Conservation (phyloP, 2,888 invertebrate genomes). For the Ypsolopha sequella region DNA sequence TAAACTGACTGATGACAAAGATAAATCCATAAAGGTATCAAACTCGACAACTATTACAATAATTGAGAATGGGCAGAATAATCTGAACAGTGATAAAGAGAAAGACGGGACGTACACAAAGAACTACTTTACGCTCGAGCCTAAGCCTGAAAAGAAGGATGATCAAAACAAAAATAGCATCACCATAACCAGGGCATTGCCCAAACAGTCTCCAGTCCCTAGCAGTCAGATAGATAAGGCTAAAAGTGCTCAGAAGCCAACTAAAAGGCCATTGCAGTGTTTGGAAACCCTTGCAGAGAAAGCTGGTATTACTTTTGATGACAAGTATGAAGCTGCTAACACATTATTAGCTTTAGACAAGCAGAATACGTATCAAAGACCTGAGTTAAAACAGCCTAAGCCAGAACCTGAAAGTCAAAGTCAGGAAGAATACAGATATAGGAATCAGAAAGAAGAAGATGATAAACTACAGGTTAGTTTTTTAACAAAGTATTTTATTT, state of each 20-base stretch:
- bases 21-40: slow-evolving; percentile 53
- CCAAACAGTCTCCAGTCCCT: slow-evolving; percentile 42
- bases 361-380: slow-evolving; percentile 60
- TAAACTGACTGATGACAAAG: slow-evolving; percentile 52
- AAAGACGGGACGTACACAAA: slow-evolving; percentile 50
- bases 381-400: slow-evolving; percentile 49
- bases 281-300: slow-evolving; percentile 80
- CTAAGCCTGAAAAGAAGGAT: slow-evolving; percentile 60
- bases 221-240: slow-evolving; percentile 36
- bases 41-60: slow-evolving; percentile 60
- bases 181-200: slow-evolving; percentile 53
- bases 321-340: slow-evolving; percentile 80
- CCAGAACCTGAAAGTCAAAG: slow-evolving; percentile 43
- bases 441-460: slow-evolving; percentile 60
- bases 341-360: slow-evolving; percentile 75
- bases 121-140: slow-evolving; percentile 56
- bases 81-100: slow-evolving; percentile 46
- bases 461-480: slow-evolving; percentile 49
- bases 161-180: slow-evolving; percentile 63
- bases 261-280: slow-evolving; percentile 72
- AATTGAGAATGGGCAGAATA: slow-evolving; percentile 38
- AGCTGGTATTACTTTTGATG: slow-evolving; percentile 80
- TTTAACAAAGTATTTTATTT: background rate
- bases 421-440: slow-evolving; percentile 48
- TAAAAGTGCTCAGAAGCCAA: slow-evolving; percentile 34